Evolutionary conservation across 2,113 vertebrate species (phyloP).

Genomic region (Callorhinus ursinus): DNA sequence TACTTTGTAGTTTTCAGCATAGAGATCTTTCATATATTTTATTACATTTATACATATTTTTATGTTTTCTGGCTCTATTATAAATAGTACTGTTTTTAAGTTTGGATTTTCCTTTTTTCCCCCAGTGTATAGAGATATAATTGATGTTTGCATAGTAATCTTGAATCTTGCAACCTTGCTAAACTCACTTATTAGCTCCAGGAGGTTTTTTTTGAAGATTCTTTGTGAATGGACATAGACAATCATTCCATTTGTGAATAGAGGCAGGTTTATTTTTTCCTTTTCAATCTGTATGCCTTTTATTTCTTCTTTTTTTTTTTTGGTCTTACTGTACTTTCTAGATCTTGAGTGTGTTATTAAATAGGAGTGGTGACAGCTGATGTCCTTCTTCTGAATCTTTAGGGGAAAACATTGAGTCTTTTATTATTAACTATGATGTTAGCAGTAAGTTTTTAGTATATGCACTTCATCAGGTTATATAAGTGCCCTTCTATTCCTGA

Average conservation of each 20-base stretch:
- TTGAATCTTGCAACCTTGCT: neutral
- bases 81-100: conserved; percentile 1
- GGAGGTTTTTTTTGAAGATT: neutral
- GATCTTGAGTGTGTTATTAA: neutral
- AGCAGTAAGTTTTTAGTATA: neutral
- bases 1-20: neutral
- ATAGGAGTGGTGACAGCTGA: neutral
- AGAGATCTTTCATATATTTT: neutral
- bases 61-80: neutral
- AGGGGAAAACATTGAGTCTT: neutral
- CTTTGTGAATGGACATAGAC: neutral
- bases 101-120: neutral
- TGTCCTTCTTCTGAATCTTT: neutral
- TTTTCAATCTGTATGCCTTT: conserved; percentile 1
- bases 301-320: conserved; percentile 14
- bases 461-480: neutral
- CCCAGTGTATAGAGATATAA: neutral
- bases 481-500: neutral
- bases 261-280: neutral
- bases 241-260: neutral
- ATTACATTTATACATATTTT: neutral
- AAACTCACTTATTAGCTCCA: neutral
- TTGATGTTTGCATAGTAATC: neutral
- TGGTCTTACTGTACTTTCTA: neutral
- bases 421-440: neutral